These are phyloP conservation scores for Magallana nippona DNA, from an alignment of 2,888 invertebrate genomes.

Conservation along the genomic window DNA sequence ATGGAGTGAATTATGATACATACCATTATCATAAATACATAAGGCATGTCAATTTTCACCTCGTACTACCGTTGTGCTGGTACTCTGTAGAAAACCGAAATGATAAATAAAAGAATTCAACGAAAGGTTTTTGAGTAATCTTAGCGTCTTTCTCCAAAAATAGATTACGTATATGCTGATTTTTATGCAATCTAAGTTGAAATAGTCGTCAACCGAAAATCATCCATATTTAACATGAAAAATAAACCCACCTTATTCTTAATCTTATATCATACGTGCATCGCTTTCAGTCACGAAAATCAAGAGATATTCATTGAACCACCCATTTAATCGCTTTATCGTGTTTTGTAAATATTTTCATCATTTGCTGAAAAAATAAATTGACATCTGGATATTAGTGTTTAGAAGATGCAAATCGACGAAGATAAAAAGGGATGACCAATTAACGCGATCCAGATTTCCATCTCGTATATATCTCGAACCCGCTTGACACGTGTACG, in stretches of 20 bases:
- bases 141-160: no score
- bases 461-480: slow-evolving; percentile 12
- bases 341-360: slow-evolving; percentile 12
- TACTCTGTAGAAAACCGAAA: neutral
- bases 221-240: no score
- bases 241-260: no score
- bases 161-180: no score
- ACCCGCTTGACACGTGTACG: slow-evolving; percentile 28
- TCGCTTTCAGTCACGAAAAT: no score
- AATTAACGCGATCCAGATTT: slow-evolving; percentile 7
- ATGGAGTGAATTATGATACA: neutral
- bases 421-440: neutral
- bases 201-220: no score
- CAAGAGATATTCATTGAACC: neutral
- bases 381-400: slow-evolving; percentile 26
- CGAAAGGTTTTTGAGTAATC: no score
- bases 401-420: neutral
- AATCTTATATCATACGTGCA: no score
- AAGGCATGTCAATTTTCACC: neutral
- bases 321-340: neutral
- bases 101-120: neutral
- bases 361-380: slow-evolving; percentile 23
- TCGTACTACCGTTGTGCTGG: neutral
- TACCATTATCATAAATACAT: neutral
- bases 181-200: no score